These are phyloP conservation scores for Chloropsis cyanopogon DNA, from an alignment of 2,113 vertebrate genomes.

Conservation along the genomic window DNA sequence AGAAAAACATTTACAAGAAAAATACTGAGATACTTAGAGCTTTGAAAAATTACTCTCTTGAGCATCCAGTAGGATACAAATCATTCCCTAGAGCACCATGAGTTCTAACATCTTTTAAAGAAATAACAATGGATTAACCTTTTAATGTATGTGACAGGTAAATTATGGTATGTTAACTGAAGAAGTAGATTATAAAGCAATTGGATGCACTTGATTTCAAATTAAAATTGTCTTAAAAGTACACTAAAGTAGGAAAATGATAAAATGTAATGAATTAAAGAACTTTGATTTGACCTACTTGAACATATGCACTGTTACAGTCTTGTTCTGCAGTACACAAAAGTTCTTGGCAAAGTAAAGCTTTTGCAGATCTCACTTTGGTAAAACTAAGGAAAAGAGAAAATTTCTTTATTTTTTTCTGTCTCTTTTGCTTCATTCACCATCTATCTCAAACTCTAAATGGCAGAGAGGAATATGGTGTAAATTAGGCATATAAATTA, in stretches of 20 bases:
- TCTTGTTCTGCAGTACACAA: background rate
- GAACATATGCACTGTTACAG: background rate
- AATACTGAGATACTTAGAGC: background rate
- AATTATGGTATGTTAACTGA: background rate
- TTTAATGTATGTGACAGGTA: background rate
- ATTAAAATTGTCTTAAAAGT: background rate
- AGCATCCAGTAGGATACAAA: background rate
- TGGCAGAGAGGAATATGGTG: background rate
- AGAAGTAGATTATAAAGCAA: background rate
- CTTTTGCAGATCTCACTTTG: background rate
- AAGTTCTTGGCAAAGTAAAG: slow-evolving; percentile 2
- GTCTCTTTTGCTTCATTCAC: background rate
- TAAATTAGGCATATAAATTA: background rate
- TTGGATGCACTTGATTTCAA: background rate
- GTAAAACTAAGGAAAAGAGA: background rate
- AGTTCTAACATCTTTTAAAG: background rate
- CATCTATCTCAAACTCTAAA: background rate
- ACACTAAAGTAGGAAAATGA: background rate
- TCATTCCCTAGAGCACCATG: background rate
- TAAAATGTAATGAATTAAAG: background rate
- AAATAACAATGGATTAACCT: background rate
- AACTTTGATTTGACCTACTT: background rate
- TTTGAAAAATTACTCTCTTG: background rate
- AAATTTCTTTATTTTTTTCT: background rate
- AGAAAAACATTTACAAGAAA: background rate